Percentiles rank a stretch among this genome's conserved stretches.
phyloP scores from a whole-genome alignment of 37 sponge, comb jelly and placozoan genomes.

The Mnemiopsis leidyi region DNA sequence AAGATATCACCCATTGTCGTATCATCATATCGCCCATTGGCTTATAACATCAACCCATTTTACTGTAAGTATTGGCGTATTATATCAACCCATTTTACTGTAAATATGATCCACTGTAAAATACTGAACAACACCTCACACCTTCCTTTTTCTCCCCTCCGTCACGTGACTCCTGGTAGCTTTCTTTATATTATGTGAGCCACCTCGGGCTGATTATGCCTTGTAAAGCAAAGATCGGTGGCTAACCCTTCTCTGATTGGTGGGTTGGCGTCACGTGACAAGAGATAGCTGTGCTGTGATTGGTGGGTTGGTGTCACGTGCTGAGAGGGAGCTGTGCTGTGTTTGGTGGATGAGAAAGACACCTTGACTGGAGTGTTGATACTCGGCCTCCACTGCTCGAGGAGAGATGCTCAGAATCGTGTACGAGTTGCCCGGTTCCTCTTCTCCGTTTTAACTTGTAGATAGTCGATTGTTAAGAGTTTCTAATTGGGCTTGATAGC shows the following conservation, averaged over 20 bases:
- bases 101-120: background rate
- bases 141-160: background rate
- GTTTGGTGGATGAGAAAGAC: background rate
- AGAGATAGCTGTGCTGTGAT: background rate
- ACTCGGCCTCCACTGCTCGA: too few species aligned
- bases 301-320: background rate
- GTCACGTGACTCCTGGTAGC: background rate
- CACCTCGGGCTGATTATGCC: background rate
- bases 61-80: too few species aligned
- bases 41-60: too few species aligned
- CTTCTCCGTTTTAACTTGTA: too few species aligned
- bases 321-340: background rate
- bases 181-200: background rate
- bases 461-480: too few species aligned
- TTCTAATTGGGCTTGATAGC: too few species aligned
- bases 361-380: background rate
- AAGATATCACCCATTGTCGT: too few species aligned
- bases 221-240: background rate
- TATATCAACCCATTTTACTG: too few species aligned
- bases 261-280: background rate
- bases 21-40: too few species aligned
- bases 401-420: too few species aligned
- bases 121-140: background rate
- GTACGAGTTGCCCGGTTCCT: too few species aligned
- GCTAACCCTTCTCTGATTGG: background rate